A percentile compares a stretch with the other conserved stretches of the same genome.
Conservation (phyloP, 2,888 invertebrate species). For the Pyralis farinalis region DNA sequence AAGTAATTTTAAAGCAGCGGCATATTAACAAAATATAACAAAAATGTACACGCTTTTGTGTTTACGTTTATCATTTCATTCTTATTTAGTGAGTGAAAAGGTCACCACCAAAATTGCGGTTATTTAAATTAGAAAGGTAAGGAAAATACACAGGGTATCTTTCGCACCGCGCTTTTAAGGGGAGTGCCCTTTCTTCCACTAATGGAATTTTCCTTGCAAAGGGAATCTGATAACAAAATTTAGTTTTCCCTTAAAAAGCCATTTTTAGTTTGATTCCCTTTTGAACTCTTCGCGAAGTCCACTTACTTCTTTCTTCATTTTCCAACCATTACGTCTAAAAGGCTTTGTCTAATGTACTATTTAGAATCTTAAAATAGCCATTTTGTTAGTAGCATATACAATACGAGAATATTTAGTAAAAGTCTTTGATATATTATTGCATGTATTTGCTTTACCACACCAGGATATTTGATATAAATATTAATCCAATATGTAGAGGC, state of each 20-base stretch:
- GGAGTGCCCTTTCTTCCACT: constrained; percentile 33
- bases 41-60: background rate
- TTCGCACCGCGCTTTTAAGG: constrained; percentile 20
- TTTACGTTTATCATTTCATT: constrained; percentile 9
- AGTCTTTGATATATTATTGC: no score
- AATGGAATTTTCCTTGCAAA: constrained; percentile 37
- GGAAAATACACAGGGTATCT: constrained; percentile 11
- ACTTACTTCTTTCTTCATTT: no score
- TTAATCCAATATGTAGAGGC: no score
- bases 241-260: constrained; percentile 25
- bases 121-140: constrained; percentile 24
- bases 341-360: constrained; percentile 4
- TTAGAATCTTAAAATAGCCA: background rate
- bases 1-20: no score
- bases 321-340: constrained; percentile 16
- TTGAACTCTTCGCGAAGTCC: constrained; percentile 21
- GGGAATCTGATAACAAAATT: constrained; percentile 36
- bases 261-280: constrained; percentile 25
- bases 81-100: constrained; percentile 16
- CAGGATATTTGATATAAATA: no score
- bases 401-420: no score
- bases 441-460: no score
- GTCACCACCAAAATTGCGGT: constrained; percentile 23
- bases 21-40: no score
- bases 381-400: background rate